Percentiles rank a stretch among this genome's conserved stretches.
Conservation (phyloP, 1,140 invertebrate genomes). For the Plodia interpunctella region DNA sequence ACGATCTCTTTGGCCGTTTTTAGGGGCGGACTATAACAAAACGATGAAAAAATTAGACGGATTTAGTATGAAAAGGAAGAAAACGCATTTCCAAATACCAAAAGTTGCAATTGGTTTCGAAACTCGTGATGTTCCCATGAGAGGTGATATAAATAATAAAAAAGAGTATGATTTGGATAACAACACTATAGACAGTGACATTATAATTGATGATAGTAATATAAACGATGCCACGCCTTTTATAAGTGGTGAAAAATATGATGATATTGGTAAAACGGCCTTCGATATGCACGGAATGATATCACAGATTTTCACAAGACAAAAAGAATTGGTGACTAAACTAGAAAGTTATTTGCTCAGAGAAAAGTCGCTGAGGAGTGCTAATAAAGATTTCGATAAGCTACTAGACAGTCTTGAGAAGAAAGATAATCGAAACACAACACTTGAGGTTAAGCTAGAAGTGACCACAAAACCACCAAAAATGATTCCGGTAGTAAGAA, state of each 20-base stretch:
- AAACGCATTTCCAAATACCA: constrained; percentile 27
- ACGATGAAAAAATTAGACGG: constrained; percentile 27
- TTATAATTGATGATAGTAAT: no score
- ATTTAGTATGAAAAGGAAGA: constrained; percentile 25
- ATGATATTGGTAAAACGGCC: not conserved
- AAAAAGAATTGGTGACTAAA: constrained; percentile 19
- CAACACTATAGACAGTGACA: no score
- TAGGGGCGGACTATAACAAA: not conserved
- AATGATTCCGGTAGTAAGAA: constrained; percentile 21
- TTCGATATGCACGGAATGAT: not conserved
- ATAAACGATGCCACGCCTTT: no score
- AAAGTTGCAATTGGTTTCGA: not conserved
- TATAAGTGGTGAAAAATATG: not conserved
- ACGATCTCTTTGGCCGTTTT: not conserved
- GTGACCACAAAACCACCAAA: not conserved
- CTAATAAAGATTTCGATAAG: constrained; percentile 27
- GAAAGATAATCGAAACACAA: constrained; percentile 11
- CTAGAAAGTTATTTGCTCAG: constrained; percentile 19
- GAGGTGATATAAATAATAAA: no score
- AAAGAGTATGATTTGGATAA: no score
- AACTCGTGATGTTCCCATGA: constrained; percentile 11
- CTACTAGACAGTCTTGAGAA: constrained; percentile 25
- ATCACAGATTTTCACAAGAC: constrained; percentile 22
- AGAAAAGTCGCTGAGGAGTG: not conserved
- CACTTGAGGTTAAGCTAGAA: not conserved